Evolutionary conservation across 2,888 invertebrate species (phyloP), one percentile per base, ranked within the genome.

Genomic region (Polymixis lichenea): DNA sequence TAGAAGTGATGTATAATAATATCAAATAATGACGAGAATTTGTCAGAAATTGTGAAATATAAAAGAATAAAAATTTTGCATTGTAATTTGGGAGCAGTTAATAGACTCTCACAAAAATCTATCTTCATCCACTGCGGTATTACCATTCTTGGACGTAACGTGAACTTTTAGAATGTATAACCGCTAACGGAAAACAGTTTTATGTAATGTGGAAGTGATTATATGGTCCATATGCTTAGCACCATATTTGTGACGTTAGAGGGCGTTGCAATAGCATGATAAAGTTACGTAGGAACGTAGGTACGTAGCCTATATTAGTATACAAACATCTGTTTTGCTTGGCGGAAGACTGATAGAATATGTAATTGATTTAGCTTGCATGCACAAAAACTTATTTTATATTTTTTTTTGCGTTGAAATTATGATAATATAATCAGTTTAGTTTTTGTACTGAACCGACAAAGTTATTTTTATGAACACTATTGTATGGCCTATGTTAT

Each of bases 201-300:
- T 74, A 89, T 83, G 83, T 81, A 86, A 89, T 77, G 86, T 84
- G 86, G 86, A 88, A 88, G 89, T 84, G 75, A 85, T 86, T 84
- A 72, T 71, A 81, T 82, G 81, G 71, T 79, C 82, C 66, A 75
- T 78, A 75, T 75, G 56, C 46, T 60, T 28, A 68, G 55, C 28
- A 49, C 77, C 80, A 74, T 80, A 77, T 79, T 74, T 73, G 72
- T 62, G 32, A 68, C 28, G 56, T 7, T 77, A 84, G 66, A 51
- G 78, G 76, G 77, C 78, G 68, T 75, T 72, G 43, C 43, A 68
- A 73, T 74, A 43, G 58, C 67, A 76, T 74, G 49, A 66, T 25
- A 15, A 19, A 66, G 56, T 78, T 85, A 77, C 70, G 72, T 77
- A 43, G 46, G 62, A 46, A 58, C 28, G 9, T 6, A 43, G 32